These are phyloP conservation scores for Acanthis flammea DNA, from an alignment of 2,797 vertebrate genomes.

Conservation along the genomic window DNA sequence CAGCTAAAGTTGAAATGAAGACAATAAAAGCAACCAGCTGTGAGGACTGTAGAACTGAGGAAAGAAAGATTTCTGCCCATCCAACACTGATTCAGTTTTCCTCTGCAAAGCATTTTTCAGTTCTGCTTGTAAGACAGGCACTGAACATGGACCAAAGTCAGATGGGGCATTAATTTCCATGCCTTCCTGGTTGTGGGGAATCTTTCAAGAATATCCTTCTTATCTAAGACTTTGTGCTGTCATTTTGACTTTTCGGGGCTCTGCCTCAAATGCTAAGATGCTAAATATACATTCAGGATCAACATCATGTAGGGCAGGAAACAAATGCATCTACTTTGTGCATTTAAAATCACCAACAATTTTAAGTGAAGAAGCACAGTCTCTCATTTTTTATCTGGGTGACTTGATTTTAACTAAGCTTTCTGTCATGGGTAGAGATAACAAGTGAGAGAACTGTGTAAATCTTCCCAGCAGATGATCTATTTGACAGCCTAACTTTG, in stretches of 20 bases:
- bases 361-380: not conserved
- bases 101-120: not conserved
- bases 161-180: not conserved
- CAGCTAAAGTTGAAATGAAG: not conserved
- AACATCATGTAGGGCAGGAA: not conserved
- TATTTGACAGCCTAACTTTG: not conserved
- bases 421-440: not conserved
- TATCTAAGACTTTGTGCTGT: not conserved
- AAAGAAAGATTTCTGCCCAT: not conserved
- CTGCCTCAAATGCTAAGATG: not conserved
- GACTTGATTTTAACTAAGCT: not conserved
- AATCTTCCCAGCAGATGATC: not conserved
- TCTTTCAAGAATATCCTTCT: not conserved
- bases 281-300: not conserved
- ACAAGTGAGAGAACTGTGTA: not conserved
- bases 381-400: not conserved
- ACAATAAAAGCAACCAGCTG: not conserved
- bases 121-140: not conserved
- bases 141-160: not conserved
- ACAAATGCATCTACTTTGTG: not conserved
- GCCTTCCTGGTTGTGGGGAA: not conserved
- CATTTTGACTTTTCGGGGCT: not conserved
- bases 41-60: not conserved
- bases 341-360: not conserved
- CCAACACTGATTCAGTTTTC: not conserved